These are phyloP conservation scores for Abscondita cerata DNA, from an alignment of 2,888 invertebrate genomes.

Conservation along the genomic window DNA sequence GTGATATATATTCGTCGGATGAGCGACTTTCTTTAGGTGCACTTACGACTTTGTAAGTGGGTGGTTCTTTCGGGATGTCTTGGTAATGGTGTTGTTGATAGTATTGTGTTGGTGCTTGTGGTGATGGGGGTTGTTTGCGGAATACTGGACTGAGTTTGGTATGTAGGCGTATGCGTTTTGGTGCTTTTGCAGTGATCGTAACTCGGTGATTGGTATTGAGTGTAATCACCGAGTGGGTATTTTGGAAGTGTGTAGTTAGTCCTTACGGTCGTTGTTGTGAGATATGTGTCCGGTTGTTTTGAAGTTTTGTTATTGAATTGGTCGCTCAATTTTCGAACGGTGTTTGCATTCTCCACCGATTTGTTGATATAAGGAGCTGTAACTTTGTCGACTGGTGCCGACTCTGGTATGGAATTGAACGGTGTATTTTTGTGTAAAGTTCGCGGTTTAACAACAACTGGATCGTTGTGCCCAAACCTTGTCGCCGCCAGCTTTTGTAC, in stretches of 20 bases:
- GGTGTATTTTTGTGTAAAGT: neutral
- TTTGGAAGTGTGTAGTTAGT: conserved; percentile 20
- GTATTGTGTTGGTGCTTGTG: neutral
- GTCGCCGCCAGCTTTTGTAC: conserved; percentile 63
- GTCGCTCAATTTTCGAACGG: conserved; percentile 55
- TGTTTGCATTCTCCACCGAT: conserved; percentile 44
- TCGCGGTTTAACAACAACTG: conserved; percentile 40
- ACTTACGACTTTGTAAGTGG: neutral
- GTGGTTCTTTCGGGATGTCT: neutral
- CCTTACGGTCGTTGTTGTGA: conserved; percentile 40
- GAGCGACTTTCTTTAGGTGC: neutral
- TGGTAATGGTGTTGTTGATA: neutral
- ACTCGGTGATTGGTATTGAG: neutral
- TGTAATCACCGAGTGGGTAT: conserved; percentile 18
- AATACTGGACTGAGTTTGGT: neutral
- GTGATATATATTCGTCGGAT: conserved; percentile 16
- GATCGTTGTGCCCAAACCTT: conserved; percentile 61
- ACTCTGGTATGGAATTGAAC: neutral
- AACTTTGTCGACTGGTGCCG: conserved; percentile 43
- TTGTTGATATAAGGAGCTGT: conserved; percentile 49
- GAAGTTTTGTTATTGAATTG: conserved; percentile 50
- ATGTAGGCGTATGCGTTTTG: neutral
- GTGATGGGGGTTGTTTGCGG: neutral
- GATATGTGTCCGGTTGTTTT: conserved; percentile 25
- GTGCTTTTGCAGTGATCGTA: neutral